Evolutionary conservation across 2,797 vertebrate species (phyloP).

Genomic region (Galago senegalensis): DNA sequence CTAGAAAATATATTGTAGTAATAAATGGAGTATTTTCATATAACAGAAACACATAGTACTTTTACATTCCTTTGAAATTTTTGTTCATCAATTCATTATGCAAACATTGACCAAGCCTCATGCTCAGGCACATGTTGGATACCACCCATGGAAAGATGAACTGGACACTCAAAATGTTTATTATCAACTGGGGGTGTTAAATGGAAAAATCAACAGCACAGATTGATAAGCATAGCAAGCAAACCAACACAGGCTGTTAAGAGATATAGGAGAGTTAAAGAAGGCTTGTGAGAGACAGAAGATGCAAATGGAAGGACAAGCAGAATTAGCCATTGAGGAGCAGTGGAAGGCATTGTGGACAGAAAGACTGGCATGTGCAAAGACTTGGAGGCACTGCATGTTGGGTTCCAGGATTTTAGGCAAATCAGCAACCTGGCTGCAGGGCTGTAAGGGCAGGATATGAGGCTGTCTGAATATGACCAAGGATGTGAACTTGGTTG

Average conservation of each 20-base stretch:
- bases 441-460: no score
- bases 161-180: not conserved
- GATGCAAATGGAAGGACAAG: not conserved
- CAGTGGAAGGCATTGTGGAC: not conserved
- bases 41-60: not conserved
- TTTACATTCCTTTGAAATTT: not conserved
- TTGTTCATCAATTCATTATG: not conserved
- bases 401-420: not conserved
- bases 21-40: not conserved
- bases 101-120: not conserved
- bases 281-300: not conserved
- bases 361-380: not conserved
- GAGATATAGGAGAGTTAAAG: not conserved
- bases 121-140: fast-evolving
- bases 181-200: not conserved
- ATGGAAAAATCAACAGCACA: not conserved
- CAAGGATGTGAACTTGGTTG: not conserved
- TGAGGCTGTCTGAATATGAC: not conserved
- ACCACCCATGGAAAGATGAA: not conserved
- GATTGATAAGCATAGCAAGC: not conserved
- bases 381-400: not conserved
- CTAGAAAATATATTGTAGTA: not conserved
- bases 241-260: not conserved
- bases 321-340: not conserved
- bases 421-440: not conserved